These are phyloP conservation scores for Eutrigla gurnardus DNA, from an alignment of 2,797 vertebrate species.

Conservation along the genomic window DNA sequence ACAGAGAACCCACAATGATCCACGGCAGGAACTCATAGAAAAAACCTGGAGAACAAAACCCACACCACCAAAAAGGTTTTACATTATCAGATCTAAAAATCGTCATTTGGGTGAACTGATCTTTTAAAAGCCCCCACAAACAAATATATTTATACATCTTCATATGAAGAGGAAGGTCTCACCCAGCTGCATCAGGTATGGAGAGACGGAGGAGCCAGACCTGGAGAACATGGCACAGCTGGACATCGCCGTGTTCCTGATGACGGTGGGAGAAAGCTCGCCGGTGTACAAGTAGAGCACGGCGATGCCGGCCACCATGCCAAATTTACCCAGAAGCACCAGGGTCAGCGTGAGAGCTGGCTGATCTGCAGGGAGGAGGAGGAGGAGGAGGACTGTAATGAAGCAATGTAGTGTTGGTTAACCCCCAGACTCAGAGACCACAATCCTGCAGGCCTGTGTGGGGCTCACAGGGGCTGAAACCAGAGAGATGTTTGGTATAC, in stretches of 20 bases:
- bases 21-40: slow-evolving; percentile 57
- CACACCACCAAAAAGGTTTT: background rate
- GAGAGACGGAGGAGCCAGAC: slow-evolving; percentile 54
- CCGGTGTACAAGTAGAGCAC: slow-evolving; percentile 46
- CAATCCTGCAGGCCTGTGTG: background rate
- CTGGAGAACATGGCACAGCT: slow-evolving; percentile 62
- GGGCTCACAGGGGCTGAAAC: background rate
- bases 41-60: slow-evolving; percentile 40
- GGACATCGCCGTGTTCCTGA: slow-evolving; percentile 68
- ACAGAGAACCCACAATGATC: slow-evolving; percentile 53
- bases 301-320: slow-evolving; percentile 19
- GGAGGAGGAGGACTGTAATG: slow-evolving; percentile 1
- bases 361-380: slow-evolving; percentile 48
- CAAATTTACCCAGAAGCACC: slow-evolving; percentile 69
- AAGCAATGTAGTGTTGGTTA: background rate
- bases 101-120: background rate
- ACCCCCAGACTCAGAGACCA: background rate
- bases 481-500: background rate
- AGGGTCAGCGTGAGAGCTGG: slow-evolving; percentile 47
- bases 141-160: too few species aligned
- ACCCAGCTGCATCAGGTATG: slow-evolving; percentile 66
- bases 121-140: background rate
- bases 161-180: slow-evolving; percentile 28
- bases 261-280: slow-evolving; percentile 69
- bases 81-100: background rate